Evolutionary conservation across 2,888 invertebrate genomes (phyloP).

Genomic region (Epinotia bilunana): DNA sequence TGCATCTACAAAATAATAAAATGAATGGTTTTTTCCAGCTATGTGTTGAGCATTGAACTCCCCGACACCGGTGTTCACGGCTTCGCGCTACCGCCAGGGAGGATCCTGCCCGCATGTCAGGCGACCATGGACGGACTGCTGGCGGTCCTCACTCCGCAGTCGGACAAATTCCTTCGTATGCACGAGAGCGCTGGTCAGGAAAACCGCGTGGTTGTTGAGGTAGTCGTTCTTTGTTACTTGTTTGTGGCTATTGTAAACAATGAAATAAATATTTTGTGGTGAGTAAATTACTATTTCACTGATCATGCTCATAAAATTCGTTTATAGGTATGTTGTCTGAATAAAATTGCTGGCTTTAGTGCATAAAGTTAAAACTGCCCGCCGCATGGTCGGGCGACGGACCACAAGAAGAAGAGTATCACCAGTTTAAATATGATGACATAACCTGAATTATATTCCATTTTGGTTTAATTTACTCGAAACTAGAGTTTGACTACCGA

Average conservation of each 20-base stretch:
- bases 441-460: no score
- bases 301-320: no score
- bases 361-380: no score
- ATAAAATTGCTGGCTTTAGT: no score
- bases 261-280: neutral
- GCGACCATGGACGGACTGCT: slow-evolving; percentile 18
- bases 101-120: slow-evolving; percentile 18
- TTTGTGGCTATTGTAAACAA: neutral
- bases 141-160: slow-evolving; percentile 1
- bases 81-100: neutral
- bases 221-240: neutral
- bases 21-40: slow-evolving; percentile 4
- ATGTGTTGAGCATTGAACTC: slow-evolving; percentile 16
- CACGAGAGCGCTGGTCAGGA: neutral
- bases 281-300: neutral
- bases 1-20: neutral
- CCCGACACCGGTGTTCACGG: slow-evolving; percentile 17
- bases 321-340: no score
- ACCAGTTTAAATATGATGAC: no score
- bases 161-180: neutral
- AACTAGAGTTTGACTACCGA: neutral
- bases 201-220: neutral
- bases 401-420: no score
- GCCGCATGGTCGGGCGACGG: no score
- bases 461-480: no score